Conservation (phyloP, 2,113 vertebrate species). For the Chamaea fasciata region DNA sequence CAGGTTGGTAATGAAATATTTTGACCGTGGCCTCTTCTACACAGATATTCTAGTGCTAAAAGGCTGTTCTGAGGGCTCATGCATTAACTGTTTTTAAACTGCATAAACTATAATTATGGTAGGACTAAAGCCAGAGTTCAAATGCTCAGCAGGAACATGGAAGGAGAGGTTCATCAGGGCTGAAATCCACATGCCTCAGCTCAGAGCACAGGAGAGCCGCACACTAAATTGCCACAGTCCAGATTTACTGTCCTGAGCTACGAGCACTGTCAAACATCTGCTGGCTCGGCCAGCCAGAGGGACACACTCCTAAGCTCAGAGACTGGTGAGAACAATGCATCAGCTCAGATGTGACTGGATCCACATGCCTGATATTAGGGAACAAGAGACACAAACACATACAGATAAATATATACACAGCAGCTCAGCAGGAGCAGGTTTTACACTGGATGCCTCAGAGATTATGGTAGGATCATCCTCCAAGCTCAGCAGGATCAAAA, state of each 20-base stretch:
- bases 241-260: neutral
- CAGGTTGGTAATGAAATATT: constrained; percentile 8
- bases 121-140: constrained; percentile 13
- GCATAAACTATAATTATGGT: constrained; percentile 39
- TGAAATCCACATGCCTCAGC: neutral
- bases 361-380: neutral
- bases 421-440: neutral
- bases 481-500: constrained; percentile 54
- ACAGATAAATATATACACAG: neutral
- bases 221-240: neutral
- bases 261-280: rapidly evolving
- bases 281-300: neutral
- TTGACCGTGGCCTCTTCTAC: neutral
- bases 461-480: constrained; percentile 47
- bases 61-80: neutral
- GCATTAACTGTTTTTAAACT: neutral
- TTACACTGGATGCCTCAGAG: constrained; percentile 9
- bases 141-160: neutral
- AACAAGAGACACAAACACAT: neutral
- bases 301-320: neutral
- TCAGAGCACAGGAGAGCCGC: neutral
- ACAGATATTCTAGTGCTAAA: neutral
- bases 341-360: neutral
- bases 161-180: neutral
- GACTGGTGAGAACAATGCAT: neutral